Conservation (phyloP, 2,888 invertebrate species). For the Heliconius ismenius region DNA sequence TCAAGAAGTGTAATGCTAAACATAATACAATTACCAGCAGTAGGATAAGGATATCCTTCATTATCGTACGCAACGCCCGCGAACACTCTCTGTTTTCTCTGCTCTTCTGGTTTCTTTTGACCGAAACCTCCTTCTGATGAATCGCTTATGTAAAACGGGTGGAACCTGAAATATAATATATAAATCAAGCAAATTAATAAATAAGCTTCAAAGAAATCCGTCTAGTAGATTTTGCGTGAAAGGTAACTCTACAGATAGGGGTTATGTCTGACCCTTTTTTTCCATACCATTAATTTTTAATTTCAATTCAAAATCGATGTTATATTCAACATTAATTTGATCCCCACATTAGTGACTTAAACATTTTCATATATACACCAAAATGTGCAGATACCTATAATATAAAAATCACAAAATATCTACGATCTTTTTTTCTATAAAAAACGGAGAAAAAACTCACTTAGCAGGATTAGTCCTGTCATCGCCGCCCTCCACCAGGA, state of each 20-base stretch:
- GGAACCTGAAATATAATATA: constrained; percentile 81
- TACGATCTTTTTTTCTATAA: no score
- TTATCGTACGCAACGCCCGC: constrained; percentile 90
- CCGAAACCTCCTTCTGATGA: constrained; percentile 93
- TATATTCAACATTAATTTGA: no score
- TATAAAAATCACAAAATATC: no score
- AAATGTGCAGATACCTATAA: no score
- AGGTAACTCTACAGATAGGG: no score
- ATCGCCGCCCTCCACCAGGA: constrained; percentile 92
- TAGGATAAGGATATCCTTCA: constrained; percentile 90
- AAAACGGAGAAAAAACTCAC: constrained; percentile 55
- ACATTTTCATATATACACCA: neutral
- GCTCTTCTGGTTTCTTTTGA: constrained; percentile 87
- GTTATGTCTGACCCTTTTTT: no score
- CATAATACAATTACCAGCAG: constrained; percentile 80
- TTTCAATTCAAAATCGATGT: no score
- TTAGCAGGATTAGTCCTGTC: constrained; percentile 90
- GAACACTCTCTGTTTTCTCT: constrained; percentile 87
- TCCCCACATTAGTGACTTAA: neutral
- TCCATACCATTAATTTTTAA: no score
- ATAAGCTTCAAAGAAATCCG: no score
- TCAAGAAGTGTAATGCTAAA: neutral
- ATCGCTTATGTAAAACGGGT: constrained; percentile 95
- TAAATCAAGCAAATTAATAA: neutral
- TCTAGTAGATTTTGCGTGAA: no score